Conservation (phyloP, 2,113 vertebrate species). For the Plecturocebus donacophilus region DNA sequence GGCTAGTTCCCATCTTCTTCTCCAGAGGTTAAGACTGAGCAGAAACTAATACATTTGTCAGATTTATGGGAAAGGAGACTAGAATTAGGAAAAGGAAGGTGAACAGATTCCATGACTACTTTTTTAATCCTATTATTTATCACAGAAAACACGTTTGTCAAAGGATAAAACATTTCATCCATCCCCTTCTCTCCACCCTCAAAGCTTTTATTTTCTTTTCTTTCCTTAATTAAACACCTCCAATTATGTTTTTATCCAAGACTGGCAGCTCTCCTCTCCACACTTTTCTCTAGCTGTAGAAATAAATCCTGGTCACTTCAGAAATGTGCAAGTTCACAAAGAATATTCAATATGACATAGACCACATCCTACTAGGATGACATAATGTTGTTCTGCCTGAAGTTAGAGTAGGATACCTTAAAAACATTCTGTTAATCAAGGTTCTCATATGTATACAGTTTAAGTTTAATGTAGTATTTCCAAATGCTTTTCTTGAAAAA, state of each 20-base stretch:
- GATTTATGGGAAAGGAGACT: background rate
- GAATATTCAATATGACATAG: background rate
- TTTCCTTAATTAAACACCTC: background rate
- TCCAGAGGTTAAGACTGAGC: background rate
- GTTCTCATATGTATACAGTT: background rate
- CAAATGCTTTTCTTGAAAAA: background rate
- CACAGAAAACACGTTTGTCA: slow-evolving; percentile 11
- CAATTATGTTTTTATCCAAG: background rate
- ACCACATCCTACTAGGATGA: background rate
- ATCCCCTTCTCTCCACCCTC: background rate
- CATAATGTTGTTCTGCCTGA: background rate
- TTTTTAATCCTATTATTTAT: background rate
- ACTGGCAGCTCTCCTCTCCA: background rate
- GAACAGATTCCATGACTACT: background rate
- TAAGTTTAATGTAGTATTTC: slow-evolving; percentile 2
- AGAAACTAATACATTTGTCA: background rate
- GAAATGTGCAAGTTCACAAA: background rate
- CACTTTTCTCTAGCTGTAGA: background rate
- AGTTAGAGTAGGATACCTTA: background rate
- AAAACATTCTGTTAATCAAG: background rate
- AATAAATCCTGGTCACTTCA: background rate
- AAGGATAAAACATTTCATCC: background rate
- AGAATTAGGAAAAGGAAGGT: background rate
- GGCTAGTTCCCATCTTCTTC: background rate
- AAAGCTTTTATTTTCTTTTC: background rate